Evolutionary conservation across 2,888 invertebrate species (phyloP), one percentile per base, ranked within the genome.

Genomic region (Gortyna flavago): DNA sequence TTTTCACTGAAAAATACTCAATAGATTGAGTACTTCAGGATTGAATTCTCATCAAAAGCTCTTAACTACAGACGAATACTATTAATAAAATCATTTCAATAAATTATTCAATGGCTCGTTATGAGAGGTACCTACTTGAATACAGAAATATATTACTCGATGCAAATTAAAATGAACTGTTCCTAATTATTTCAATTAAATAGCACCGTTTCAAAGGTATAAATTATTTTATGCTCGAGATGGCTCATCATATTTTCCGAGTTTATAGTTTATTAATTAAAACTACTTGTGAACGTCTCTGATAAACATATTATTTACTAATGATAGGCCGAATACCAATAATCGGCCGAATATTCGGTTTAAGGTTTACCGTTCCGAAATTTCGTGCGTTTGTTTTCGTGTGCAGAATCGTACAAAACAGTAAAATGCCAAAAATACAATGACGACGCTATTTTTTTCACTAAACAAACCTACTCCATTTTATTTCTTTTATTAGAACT

Each of bases 21-120:
- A 64, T 35, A 48, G 8, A 38, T 71, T 61, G 21, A 76, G 9
- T 41, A 41, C 38, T 66, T 75, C 57, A 73, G 74, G 67, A 72
- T 76, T 76, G 70, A 74, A 74, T 79, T 66, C 66, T 59, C 72
- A n/a, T 74, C 66, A 79, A 79, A 85, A 72, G 66, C 71, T 70
- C 57, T 71, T 44, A 21, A 72, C 16, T 82, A 74, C 57, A 38
- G 38, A 35, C 32, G 29, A 72, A 74, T 25, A 18, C 64, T 70
- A 65, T 64, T 66, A 75, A 41, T 74, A 35, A 69, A 69, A 65
- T n/a, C 18, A 59, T 83, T 74, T 21, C 57, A 25, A 72, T 75
- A 66, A 84, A 85, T 75, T 68, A 68, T 72, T 85, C 66, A 81
- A 11, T 67, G 32, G 35, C 25, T 69, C 70, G 48, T 64, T 38